Evolutionary conservation across 2,113 vertebrate genomes (phyloP).

Genomic region (Amphiprion ocellaris): DNA sequence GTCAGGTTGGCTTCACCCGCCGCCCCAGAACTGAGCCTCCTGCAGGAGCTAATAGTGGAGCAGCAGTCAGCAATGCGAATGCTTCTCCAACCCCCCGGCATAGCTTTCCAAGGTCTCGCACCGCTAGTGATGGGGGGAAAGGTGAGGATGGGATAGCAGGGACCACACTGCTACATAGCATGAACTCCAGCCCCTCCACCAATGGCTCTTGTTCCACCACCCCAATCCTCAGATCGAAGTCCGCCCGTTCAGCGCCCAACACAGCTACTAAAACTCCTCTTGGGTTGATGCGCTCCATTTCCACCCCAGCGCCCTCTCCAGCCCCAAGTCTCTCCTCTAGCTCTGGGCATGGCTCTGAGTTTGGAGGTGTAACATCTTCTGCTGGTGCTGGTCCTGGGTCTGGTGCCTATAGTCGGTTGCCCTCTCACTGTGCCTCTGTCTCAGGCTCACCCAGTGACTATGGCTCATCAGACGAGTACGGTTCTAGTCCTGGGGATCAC

Average conservation of each 20-base stretch:
- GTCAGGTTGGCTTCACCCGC: slow-evolving; percentile 84
- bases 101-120: slow-evolving; percentile 81
- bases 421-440: slow-evolving; percentile 74
- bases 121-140: slow-evolving; percentile 82
- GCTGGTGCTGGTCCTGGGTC: slow-evolving; percentile 51
- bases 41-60: slow-evolving; percentile 58
- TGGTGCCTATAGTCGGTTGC: slow-evolving; percentile 73
- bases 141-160: slow-evolving; percentile 68
- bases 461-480: slow-evolving; percentile 88
- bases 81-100: slow-evolving; percentile 80
- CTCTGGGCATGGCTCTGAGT: slow-evolving; percentile 81
- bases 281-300: slow-evolving; percentile 84
- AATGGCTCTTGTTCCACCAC: slow-evolving; percentile 84
- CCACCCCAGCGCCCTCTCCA: slow-evolving; percentile 78
- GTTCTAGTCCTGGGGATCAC: slow-evolving; percentile 84
- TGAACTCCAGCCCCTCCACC: slow-evolving; percentile 78
- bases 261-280: slow-evolving; percentile 77
- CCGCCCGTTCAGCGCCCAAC: slow-evolving; percentile 72
- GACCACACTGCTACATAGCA: slow-evolving; percentile 31
- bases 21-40: slow-evolving; percentile 84
- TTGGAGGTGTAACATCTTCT: slow-evolving; percentile 61
- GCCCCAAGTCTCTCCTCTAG: slow-evolving; percentile 77
- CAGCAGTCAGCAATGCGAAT: slow-evolving; percentile 63
- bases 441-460: slow-evolving; percentile 86
- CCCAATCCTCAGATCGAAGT: slow-evolving; percentile 84